Base-by-base conservation (phyloP, 2,113 vertebrate genomes). In the Petrocephalus microphthalmus region DNA sequence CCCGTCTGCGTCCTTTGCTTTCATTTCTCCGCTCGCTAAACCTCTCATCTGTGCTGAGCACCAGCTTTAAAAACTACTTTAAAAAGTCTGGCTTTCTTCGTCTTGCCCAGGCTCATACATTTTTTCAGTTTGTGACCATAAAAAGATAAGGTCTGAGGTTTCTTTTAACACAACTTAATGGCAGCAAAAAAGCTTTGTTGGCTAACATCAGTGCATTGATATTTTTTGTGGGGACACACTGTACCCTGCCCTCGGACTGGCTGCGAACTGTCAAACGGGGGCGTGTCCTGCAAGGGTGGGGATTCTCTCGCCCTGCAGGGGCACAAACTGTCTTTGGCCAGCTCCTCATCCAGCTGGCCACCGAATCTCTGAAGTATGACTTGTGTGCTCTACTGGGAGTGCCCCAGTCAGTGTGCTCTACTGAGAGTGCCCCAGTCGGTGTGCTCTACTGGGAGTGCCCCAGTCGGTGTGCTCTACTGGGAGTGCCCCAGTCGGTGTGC, bases 231-330 rank as follows among this genome's bases (percentile, higher is more conserved):
- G 52, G 83, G 51, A 64, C 51, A 64, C 37, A 47, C 33, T 60
- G 17, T 22, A 22, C 54, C 19, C 54, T 64, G 37, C 54, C 17
- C 19, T 45, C 17, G 19, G 85, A 64, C 10, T 37, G 85, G 56
- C 15, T 86, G 53, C 33, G 20, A 54, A 88, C 78, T 56, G 52
- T 84, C 53, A 60, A 42, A 84, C 7, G 20, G 74, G 19, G 87
- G 60, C 2, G 84, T 83, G 89, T 52, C 7, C 22, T 57, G 10
- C 13, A 13, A 83, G 89, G 91, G 91, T 91, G 89, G 71, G 84
- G 89, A 89, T 92, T 88, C 89, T 89, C 87, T 84, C 8, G 29
- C 60, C 86, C 87, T 86, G 33, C 10, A 29, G 0, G 4, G 78
- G 45, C n/a, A 49, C n/a, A 52, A 11, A 51, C 82, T 11, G 20